Base-by-base conservation (phyloP, 2,113 vertebrate genomes). In the Colistium nudipinnis region DNA sequence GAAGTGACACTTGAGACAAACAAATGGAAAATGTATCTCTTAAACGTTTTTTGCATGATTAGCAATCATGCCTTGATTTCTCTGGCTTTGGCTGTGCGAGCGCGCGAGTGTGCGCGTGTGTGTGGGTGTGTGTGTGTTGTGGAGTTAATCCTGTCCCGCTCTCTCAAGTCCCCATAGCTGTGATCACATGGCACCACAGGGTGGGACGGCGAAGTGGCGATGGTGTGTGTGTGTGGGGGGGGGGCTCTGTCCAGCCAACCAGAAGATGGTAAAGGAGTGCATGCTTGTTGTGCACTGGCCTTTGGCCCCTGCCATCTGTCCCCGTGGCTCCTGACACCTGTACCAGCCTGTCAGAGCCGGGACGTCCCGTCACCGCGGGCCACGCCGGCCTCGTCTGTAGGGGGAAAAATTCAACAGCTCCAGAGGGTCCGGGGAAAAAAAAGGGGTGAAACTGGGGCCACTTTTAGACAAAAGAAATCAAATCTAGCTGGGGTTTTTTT, bases 261-360 rank as follows among this genome's bases (percentile, higher is more conserved):
- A 89, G 87, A 90, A 90, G 87, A 86, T 85, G 84, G 86, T 75
- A 87, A 85, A 91, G 82, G 88, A 91, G 86, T 69, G 74, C 68
- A 68, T 82, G 88, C 90, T 91, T 86, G 86, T 90, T 70, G 74
- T 84, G 87, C 74, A 80, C 87, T 90, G 63, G 68, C 90, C 86
- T 91, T 85, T 91, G 83, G 75, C 81, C 82, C 74, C 66, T 44
- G 70, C 92, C 92, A 94, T 92, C 92, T 93, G 92, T 92, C 82
- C 24, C 17, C 64, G 74, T 28, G 71, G 87, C 80, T 88, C 55
- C 74, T 82, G 87, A 91, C 92, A 93, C 91, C 92, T 93, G 93
- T 87, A 93, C 89, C 62, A 64, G 83, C 73, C 89, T 33, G 71
- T 90, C 89, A 90, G 86, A 87, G 77, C 82, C 52, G 71, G 81